Percentiles rank a stretch among this genome's conserved stretches.
phyloP scores from a whole-genome alignment of 2,888 invertebrate species.

The Syrista parreyssii region DNA sequence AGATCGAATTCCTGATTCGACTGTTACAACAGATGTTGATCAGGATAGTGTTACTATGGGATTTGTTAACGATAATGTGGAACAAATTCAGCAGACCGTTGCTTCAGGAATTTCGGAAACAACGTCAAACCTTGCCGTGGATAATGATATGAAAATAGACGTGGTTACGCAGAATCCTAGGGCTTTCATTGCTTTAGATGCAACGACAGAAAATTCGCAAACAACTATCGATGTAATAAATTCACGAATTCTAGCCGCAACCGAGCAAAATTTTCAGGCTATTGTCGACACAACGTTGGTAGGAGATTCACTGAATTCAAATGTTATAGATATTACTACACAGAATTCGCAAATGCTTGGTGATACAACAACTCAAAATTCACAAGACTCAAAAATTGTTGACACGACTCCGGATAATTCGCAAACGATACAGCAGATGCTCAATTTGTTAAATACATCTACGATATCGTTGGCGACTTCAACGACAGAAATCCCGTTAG shows the following conservation, averaged over 20 bases:
- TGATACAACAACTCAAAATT: not conserved
- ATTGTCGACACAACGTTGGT: not conserved
- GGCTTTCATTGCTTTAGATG: not conserved
- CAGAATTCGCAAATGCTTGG: conserved; percentile 19
- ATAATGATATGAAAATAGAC: not conserved
- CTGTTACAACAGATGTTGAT: not conserved
- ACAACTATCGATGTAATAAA: not conserved
- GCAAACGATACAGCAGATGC: not conserved
- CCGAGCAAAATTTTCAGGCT: not conserved
- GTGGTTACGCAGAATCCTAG: not conserved
- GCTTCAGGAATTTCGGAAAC: not conserved
- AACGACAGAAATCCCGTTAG: not conserved
- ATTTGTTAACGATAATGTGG: not conserved
- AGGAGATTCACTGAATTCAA: not conserved
- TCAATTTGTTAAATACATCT: not conserved
- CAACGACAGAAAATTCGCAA: not conserved
- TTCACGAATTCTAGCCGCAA: not conserved
- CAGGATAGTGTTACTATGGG: not conserved
- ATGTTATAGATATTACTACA: conserved; percentile 14
- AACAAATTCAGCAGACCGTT: not conserved
- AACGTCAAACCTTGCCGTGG: not conserved
- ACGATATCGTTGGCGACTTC: not conserved
- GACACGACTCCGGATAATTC: not conserved
- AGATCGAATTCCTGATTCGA: not conserved
- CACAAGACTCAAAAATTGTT: not conserved